phyloP scores from a whole-genome alignment of 2,113 vertebrate species.

The Cyanoderma ruficeps region DNA sequence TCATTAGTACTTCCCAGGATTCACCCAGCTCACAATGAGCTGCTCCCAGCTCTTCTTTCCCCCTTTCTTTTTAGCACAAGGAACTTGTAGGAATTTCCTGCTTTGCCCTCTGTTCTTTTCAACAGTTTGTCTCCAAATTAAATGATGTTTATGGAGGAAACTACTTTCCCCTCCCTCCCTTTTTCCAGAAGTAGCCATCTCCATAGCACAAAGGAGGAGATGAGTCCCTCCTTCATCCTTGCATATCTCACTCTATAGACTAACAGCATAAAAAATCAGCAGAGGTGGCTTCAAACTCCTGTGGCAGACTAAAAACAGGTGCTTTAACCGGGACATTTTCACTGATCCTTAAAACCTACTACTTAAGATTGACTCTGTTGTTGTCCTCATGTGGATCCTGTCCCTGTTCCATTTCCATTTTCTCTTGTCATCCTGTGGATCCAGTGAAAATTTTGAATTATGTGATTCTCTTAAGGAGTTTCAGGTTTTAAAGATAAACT shows the following conservation, averaged over 20 bases:
- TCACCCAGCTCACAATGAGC: not conserved
- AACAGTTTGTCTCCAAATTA: not conserved
- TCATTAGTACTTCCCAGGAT: not conserved
- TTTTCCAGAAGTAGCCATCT: not conserved
- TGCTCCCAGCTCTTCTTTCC: not conserved
- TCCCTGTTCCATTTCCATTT: not conserved
- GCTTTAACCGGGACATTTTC: not conserved
- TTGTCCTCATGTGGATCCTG: not conserved
- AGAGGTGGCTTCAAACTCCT: not conserved
- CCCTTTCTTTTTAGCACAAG: not conserved
- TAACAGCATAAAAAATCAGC: not conserved
- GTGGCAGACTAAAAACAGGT: not conserved
- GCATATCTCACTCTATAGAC: not conserved
- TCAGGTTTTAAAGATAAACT: not conserved
- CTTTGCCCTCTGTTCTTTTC: not conserved
- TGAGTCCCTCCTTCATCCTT: not conserved
- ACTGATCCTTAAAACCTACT: not conserved
- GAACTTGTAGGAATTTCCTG: fast-evolving
- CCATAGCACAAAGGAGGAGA: not conserved
- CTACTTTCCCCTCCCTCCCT: not conserved
- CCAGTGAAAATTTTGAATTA: not conserved
- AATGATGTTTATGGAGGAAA: not conserved
- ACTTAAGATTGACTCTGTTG: not conserved
- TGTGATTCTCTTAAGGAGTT: not conserved
- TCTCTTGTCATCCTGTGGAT: not conserved